phyloP scores from a whole-genome alignment of 2,113 vertebrate species.

The Grallaria varia region DNA sequence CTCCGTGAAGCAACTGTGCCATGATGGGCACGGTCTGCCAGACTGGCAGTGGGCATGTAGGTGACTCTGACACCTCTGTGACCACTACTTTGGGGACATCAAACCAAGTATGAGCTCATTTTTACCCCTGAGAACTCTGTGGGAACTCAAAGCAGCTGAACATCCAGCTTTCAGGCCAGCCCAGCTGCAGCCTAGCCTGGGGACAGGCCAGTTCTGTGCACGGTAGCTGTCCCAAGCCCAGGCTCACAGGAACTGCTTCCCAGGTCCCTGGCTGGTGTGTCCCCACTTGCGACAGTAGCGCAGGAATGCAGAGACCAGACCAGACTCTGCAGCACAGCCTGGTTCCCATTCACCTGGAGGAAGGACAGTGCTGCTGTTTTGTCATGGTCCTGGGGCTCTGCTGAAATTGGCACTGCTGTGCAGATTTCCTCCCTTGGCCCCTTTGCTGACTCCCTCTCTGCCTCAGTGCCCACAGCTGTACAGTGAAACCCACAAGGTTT shows the following conservation, averaged over 20 bases:
- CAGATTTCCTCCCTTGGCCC: background rate
- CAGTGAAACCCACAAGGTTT: background rate
- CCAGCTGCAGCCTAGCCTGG: no score
- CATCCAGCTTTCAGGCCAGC: background rate
- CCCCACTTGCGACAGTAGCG: background rate
- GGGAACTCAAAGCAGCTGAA: background rate
- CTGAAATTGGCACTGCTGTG: accelerated
- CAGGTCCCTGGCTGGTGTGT: background rate
- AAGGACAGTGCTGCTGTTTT: background rate
- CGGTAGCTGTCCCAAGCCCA: accelerated
- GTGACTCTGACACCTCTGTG: background rate
- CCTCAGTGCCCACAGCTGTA: background rate
- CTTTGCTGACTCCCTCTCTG: accelerated
- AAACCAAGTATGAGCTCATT: background rate
- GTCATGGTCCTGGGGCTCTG: accelerated
- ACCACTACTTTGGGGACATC: background rate
- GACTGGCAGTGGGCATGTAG: background rate
- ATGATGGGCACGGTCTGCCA: background rate
- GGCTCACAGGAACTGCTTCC: background rate
- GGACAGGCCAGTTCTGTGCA: background rate
- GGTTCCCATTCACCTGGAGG: accelerated
- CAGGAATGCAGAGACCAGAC: background rate
- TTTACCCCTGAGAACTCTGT: background rate
- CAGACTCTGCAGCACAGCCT: accelerated
- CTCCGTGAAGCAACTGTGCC: background rate